Conservation (phyloP, 2,113 vertebrate species). For the Chascanopsetta lugubris region DNA sequence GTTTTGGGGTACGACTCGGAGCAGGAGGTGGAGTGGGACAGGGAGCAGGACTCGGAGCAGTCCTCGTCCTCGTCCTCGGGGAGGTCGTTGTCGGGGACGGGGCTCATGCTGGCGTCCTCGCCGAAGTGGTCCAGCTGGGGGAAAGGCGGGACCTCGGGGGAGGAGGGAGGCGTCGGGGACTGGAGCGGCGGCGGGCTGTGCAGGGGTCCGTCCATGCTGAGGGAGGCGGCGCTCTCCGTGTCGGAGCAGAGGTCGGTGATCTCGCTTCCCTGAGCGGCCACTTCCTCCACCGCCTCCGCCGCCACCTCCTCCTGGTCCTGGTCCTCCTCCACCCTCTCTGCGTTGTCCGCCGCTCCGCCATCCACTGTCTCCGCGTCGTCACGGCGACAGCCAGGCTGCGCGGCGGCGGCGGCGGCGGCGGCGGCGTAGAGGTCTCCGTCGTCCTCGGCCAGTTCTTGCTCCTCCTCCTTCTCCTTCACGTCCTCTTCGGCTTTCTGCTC, state of each 20-base stretch:
- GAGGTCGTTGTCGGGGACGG: slow-evolving; percentile 61
- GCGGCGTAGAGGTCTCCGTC: too few species aligned
- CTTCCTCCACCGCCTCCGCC: slow-evolving; percentile 36
- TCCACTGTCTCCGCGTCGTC: background rate
- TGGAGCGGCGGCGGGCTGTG: slow-evolving; percentile 75
- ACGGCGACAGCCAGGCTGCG: slow-evolving; percentile 1
- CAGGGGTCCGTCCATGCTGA: slow-evolving; percentile 80
- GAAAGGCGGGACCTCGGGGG: slow-evolving; percentile 62
- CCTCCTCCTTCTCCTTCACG: slow-evolving; percentile 22
- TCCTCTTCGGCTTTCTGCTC: slow-evolving; percentile 38
- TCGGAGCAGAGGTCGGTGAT: slow-evolving; percentile 69
- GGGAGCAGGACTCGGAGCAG: slow-evolving; percentile 57
- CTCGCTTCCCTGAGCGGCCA: slow-evolving; percentile 61
- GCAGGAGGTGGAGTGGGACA: slow-evolving; percentile 55
- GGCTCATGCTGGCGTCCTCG: slow-evolving; percentile 66
- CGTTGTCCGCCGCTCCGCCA: slow-evolving; percentile 17
- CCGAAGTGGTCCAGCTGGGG: slow-evolving; percentile 70
- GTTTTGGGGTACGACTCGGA: slow-evolving; percentile 62
- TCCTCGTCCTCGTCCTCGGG: slow-evolving; percentile 70
- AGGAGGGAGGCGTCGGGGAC: slow-evolving; percentile 71
- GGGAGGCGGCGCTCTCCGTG: slow-evolving; percentile 75
- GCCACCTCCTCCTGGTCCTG: slow-evolving; percentile 41
- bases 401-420: too few species aligned
- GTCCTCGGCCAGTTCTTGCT: slow-evolving; percentile 19
- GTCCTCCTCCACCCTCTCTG: slow-evolving; percentile 42